These are phyloP conservation scores for Cryptus armator DNA, from an alignment of 2,888 invertebrate species.

Conservation along the genomic window DNA sequence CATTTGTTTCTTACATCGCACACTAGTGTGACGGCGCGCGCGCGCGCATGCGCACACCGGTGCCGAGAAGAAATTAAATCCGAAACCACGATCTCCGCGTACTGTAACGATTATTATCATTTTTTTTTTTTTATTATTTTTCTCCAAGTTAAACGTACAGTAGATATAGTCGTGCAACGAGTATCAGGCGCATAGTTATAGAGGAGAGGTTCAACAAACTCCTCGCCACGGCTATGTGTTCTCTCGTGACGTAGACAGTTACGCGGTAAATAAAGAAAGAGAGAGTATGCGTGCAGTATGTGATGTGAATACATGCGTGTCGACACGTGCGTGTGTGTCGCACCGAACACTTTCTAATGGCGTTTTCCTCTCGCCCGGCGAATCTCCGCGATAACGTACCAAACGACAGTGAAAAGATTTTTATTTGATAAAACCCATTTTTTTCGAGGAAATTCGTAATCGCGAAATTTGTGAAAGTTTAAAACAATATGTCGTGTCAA, in stretches of 20 bases:
- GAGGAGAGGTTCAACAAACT: slow-evolving; percentile 65
- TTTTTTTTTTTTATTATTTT: neutral
- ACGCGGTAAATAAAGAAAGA: slow-evolving; percentile 65
- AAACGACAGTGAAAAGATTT: slow-evolving; percentile 22
- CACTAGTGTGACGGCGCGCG: slow-evolving; percentile 42
- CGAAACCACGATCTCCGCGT: slow-evolving; percentile 38
- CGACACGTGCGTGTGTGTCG: slow-evolving; percentile 22
- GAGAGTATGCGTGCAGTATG: slow-evolving; percentile 56
- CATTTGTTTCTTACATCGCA: slow-evolving; percentile 1
- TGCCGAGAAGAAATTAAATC: slow-evolving; percentile 30
- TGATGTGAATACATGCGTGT: slow-evolving; percentile 47
- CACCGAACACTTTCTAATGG: slow-evolving; percentile 68
- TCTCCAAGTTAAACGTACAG: neutral
- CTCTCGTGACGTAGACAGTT: slow-evolving; percentile 59
- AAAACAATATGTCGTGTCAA: neutral
- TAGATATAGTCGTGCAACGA: neutral
- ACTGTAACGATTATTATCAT: slow-evolving; percentile 32
- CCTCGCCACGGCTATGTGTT: slow-evolving; percentile 13
- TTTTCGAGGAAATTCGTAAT: neutral
- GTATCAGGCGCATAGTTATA: neutral
- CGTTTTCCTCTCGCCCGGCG: slow-evolving; percentile 57
- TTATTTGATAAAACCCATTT: neutral
- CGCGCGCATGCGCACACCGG: slow-evolving; percentile 16
- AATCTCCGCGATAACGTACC: slow-evolving; percentile 34
- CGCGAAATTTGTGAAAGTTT: neutral